Percentiles rank a stretch among this genome's conserved stretches.
These are phyloP conservation scores for Trochalopteron elliotii DNA, from an alignment of 2,113 vertebrate genomes.

Conservation along the genomic window DNA sequence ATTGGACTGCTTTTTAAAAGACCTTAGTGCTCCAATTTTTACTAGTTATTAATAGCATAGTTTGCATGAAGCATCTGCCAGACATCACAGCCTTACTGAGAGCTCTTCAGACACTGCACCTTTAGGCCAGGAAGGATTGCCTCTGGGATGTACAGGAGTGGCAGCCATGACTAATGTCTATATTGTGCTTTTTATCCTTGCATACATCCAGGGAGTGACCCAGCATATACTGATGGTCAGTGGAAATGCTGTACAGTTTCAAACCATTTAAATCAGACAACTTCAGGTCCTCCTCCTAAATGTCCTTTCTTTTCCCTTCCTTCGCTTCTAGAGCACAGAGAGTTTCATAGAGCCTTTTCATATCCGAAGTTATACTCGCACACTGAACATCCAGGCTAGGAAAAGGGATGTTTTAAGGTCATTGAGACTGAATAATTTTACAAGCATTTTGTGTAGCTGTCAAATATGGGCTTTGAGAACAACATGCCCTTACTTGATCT, in stretches of 20 bases:
- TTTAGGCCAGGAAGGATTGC: background rate
- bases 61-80: background rate
- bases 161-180: background rate
- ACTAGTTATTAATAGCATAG: background rate
- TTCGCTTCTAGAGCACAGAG: background rate
- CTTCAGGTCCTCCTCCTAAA: background rate
- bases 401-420: background rate
- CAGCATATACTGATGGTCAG: background rate
- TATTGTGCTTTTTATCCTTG: background rate
- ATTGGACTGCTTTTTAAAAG: background rate
- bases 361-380: background rate
- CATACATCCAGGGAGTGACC: background rate
- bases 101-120: background rate
- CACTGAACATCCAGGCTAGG: background rate
- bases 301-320: background rate
- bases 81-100: background rate
- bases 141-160: background rate
- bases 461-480: background rate
- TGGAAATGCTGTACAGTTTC: background rate
- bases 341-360: background rate
- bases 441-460: background rate
- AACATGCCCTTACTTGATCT: background rate
- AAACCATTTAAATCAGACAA: background rate
- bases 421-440: background rate
- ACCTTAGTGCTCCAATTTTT: background rate